phyloP scores from a whole-genome alignment of 2,888 invertebrate species.

The Coleophora deauratella region DNA sequence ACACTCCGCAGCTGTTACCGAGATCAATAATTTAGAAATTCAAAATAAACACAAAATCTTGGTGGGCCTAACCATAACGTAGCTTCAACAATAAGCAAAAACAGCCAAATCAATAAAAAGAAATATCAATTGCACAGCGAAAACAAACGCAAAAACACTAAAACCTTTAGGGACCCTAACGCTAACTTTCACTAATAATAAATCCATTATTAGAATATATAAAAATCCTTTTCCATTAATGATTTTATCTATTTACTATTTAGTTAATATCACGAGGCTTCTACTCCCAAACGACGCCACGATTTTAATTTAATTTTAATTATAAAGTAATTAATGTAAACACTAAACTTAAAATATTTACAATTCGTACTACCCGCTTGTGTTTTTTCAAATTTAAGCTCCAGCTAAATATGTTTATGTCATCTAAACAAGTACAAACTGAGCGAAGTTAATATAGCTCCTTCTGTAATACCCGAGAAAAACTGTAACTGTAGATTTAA shows the following conservation, averaged over 20 bases:
- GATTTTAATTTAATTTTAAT: slow-evolving; percentile 29
- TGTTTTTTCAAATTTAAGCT: slow-evolving; percentile 49
- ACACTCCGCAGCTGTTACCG: slow-evolving; percentile 58
- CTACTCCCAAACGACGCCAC: slow-evolving; percentile 60
- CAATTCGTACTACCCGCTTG: slow-evolving; percentile 70
- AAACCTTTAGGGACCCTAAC: slow-evolving; percentile 54
- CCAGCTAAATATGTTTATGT: slow-evolving; percentile 44
- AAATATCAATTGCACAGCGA: slow-evolving; percentile 70
- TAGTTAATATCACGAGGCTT: slow-evolving; percentile 72
- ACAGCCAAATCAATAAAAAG: slow-evolving; percentile 53
- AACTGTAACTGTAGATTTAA: no score
- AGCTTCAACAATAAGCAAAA: slow-evolving; percentile 54
- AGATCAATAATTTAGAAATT: slow-evolving; percentile 62
- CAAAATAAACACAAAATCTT: slow-evolving; percentile 29
- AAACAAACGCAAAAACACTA: slow-evolving; percentile 65
- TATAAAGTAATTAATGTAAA: slow-evolving; percentile 31
- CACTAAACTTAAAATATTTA: slow-evolving; percentile 63
- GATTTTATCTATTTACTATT: slow-evolving; percentile 71
- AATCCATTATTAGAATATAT: slow-evolving; percentile 73
- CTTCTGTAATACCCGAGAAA: no score
- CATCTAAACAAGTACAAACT: no score
- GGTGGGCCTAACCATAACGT: slow-evolving; percentile 42
- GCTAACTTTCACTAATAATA: slow-evolving; percentile 68
- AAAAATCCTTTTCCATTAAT: slow-evolving; percentile 71
- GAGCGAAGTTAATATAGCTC: no score